Evolutionary conservation across 2,797 vertebrate species (phyloP).

Genomic region (Acanthurus tractus): DNA sequence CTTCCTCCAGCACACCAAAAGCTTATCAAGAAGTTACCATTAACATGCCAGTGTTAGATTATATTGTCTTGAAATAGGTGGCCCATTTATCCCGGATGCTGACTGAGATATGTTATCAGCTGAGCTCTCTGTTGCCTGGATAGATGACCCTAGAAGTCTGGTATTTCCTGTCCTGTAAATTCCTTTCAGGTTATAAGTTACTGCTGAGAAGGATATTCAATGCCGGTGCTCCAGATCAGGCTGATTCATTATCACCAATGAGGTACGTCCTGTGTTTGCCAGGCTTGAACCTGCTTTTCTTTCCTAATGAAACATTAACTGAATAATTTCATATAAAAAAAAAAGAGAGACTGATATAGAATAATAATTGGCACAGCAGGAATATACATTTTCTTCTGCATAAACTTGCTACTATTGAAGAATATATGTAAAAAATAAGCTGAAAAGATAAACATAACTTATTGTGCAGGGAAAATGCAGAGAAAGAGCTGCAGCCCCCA

Average conservation of each 20-base stretch:
- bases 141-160: constrained; percentile 42
- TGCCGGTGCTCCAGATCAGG: neutral
- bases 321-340: neutral
- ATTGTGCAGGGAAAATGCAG: constrained; percentile 35
- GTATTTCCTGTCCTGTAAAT: constrained; percentile 68
- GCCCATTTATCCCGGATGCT: constrained; percentile 23
- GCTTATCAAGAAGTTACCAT: constrained; percentile 16
- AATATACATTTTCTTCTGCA: neutral
- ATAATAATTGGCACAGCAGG: neutral
- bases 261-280: constrained; percentile 11
- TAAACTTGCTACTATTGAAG: constrained; percentile 1
- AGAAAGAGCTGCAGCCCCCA: constrained; percentile 50
- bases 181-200: constrained; percentile 38
- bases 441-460: constrained; percentile 36
- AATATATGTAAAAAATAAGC: constrained; percentile 18
- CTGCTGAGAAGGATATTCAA: constrained; percentile 29
- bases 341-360: neutral
- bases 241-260: constrained; percentile 18
- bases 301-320: neutral
- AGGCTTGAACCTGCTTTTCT: constrained; percentile 15
- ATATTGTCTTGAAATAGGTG: constrained; percentile 9
- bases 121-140: constrained; percentile 23
- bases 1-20: neutral
- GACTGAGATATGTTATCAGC: constrained; percentile 51
- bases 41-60: neutral